Evolutionary conservation across 2,113 vertebrate species (phyloP).

Genomic region (Chamaea fasciata): DNA sequence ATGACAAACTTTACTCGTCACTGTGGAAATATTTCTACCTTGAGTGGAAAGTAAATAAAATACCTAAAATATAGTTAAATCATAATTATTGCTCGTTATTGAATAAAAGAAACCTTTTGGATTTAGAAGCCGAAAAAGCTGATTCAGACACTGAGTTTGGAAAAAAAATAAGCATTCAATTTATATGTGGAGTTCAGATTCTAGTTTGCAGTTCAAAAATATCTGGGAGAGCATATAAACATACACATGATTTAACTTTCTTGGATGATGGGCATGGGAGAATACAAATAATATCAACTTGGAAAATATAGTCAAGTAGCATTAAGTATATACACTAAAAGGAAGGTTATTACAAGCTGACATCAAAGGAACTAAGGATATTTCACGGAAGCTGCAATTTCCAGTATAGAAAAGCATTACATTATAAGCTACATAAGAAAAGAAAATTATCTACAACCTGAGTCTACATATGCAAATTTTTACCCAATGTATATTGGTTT

Average conservation of each 20-base stretch:
- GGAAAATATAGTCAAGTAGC: neutral
- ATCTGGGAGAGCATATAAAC: neutral
- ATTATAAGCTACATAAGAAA: neutral
- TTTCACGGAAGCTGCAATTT: neutral
- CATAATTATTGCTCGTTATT: neutral
- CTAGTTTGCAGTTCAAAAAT: neutral
- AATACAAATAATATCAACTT: neutral
- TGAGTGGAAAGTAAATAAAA: neutral
- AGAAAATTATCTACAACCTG: neutral
- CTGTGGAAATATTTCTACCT: neutral
- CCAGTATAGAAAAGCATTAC: neutral
- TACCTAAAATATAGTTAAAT: neutral
- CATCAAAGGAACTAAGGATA: neutral
- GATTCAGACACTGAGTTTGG: neutral
- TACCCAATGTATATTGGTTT: neutral
- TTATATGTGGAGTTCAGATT: neutral
- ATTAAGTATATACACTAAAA: neutral
- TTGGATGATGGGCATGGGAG: neutral
- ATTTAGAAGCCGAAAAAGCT: neutral
- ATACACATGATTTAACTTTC: neutral
- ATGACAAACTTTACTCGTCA: neutral
- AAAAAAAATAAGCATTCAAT: neutral
- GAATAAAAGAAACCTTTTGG: neutral
- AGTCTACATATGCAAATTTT: neutral
- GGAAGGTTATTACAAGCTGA: neutral